Percentiles rank a stretch among this genome's conserved stretches.
Conservation (phyloP, 1,140 invertebrate genomes). For the Pseudomyrmex pallidus region DNA sequence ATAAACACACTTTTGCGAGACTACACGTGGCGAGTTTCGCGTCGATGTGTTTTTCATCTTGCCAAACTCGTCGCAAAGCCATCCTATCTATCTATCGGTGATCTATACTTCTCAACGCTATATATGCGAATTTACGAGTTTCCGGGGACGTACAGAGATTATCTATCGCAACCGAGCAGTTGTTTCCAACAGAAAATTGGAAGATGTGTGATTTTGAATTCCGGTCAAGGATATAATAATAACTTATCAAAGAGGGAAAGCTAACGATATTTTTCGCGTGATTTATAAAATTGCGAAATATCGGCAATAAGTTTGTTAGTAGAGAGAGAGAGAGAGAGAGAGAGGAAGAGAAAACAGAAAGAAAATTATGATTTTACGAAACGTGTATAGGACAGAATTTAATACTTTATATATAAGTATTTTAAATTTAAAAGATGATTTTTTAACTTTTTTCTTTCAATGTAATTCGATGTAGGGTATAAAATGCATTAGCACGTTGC, state of each 20-base stretch:
- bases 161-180: conserved; percentile 17
- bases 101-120: conserved; percentile 23
- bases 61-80: neutral
- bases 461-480: neutral
- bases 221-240: conserved; percentile 25
- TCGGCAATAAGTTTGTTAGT: neutral
- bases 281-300: neutral
- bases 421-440: neutral
- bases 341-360: too few relatives aligned
- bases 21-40: neutral
- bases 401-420: too few relatives aligned
- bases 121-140: conserved; percentile 18
- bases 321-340: too few relatives aligned
- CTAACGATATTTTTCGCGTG: neutral
- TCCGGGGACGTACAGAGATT: conserved; percentile 7
- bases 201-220: conserved; percentile 23
- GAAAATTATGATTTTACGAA: too few relatives aligned
- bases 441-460: neutral
- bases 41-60: neutral
- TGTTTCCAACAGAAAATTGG: conserved; percentile 7
- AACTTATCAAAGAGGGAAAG: neutral
- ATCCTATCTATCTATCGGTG: conserved; percentile 39
- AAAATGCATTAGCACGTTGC: neutral
- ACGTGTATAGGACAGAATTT: neutral
- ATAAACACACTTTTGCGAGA: neutral